Evolutionary conservation across 1,140 invertebrate species (phyloP).

Genomic region (Agrypnia vestita): DNA sequence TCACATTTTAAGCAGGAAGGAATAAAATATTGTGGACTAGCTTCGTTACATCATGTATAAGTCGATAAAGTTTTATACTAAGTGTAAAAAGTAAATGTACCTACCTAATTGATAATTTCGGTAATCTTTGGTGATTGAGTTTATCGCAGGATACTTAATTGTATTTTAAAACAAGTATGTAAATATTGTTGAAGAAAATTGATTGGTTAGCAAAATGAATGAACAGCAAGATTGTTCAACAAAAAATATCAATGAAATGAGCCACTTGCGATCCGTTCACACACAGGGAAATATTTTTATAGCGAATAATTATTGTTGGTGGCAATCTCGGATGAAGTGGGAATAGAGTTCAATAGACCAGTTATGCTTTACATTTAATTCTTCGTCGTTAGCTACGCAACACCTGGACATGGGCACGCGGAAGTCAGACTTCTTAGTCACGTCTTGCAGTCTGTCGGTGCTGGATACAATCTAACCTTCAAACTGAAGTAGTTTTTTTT

Average conservation of each 20-base stretch:
- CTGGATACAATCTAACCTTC: constrained; percentile 10
- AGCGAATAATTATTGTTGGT: not conserved
- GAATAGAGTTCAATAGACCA: constrained; percentile 13
- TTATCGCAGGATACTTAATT: no score
- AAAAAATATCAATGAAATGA: constrained; percentile 16
- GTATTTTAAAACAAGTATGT: no score
- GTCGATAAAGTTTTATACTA: no score
- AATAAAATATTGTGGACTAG: no score
- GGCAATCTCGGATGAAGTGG: not conserved
- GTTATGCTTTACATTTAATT: constrained; percentile 11
- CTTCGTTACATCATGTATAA: no score
- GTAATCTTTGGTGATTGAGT: no score
- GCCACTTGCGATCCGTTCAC: not conserved
- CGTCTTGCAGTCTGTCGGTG: constrained; percentile 12
- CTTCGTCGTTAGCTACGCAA: not conserved
- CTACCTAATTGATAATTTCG: no score
- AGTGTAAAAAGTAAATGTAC: no score
- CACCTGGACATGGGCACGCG: constrained; percentile 3
- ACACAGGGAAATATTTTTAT: not conserved
- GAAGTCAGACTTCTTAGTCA: constrained; percentile 10
- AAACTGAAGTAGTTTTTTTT: constrained; percentile 10
- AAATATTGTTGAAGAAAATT: no score
- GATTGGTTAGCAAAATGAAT: no score
- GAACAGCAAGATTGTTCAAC: not conserved
- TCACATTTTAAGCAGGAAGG: no score